Base-by-base conservation (phyloP, 2,888 invertebrate species). In the Oscheius onirici region DNA sequence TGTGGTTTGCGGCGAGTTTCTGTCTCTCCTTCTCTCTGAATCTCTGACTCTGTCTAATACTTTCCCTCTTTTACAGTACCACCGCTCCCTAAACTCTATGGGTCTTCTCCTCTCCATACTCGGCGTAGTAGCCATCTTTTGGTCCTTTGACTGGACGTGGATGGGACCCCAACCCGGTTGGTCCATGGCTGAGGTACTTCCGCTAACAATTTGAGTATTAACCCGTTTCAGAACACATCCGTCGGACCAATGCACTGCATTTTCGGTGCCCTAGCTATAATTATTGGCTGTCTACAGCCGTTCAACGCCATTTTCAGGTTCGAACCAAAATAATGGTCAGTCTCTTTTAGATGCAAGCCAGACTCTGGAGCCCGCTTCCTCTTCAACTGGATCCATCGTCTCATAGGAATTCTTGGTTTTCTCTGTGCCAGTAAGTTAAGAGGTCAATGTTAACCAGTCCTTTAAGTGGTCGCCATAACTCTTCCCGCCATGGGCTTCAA, bases 241-340 rank as follows among this genome's bases (percentile, higher is more conserved):
- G 58, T 58, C 5, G 58, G 58, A 17, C 74, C 77, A 17, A 65
- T 80, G 22, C 80, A 80, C 63, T 72, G 80, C 24, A 74, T 80
- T 28, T 57, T 73, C 22, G 80, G 80, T 11, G 73, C 80, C 20
- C 61, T 80, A 5, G 72, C 80, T 34, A 76, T 76, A 44, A 72
- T 75, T 10, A 57, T 80, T 15, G 78, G 76, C 6, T 80, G 80
- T 76, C 74, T 80, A 8, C 80, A 80, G 69, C 80, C 80, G 15
- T 54, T 80, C 3, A 74, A 71, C 24, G 79, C 79, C 6, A 71
- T 79, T 10, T 73, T 65, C 61, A n/a, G 58, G 58, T 55, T 26
- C 15, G 34, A 11, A 55, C n/a, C n/a, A n/a, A n/a, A n/a, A n/a
- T n/a, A n/a, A n/a, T n/a, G 8, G 46, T 46, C 5, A 46, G 26